phyloP scores from a whole-genome alignment of 1,140 invertebrate genomes.

The Pseudobourletiella spinata region DNA sequence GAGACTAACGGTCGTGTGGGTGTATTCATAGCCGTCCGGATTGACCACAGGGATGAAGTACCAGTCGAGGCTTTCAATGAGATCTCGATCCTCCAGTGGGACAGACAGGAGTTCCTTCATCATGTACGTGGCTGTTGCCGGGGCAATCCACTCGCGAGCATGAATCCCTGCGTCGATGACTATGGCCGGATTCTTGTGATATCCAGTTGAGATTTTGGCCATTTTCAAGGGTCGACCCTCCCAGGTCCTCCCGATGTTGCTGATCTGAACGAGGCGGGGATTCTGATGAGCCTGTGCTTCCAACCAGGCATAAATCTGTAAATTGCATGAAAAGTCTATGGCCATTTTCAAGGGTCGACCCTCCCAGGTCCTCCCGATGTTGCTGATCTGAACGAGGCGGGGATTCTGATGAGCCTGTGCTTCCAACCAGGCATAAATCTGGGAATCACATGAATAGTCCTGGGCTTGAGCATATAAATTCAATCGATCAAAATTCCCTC shows the following conservation, averaged over 20 bases:
- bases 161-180: conserved; percentile 69
- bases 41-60: conserved; percentile 65
- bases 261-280: conserved; percentile 19
- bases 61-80: conserved; percentile 72
- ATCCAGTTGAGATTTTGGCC: conserved; percentile 47
- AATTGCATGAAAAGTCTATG: conserved; percentile 39
- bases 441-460: too few relatives aligned
- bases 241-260: conserved; percentile 53
- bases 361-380: conserved; percentile 58
- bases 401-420: conserved; percentile 22
- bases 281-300: conserved; percentile 22
- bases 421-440: conserved; percentile 34
- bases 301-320: conserved; percentile 32
- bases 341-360: conserved; percentile 60
- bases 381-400: conserved; percentile 12
- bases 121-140: conserved; percentile 72
- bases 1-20: conserved; percentile 45
- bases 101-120: conserved; percentile 68
- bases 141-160: conserved; percentile 51
- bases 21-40: conserved; percentile 77
- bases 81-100: conserved; percentile 51
- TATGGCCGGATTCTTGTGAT: conserved; percentile 31
- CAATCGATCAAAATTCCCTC: too few relatives aligned
- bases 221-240: conserved; percentile 65
- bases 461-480: too few relatives aligned